A percentile compares a stretch with the other conserved stretches of the same genome.
phyloP scores from a whole-genome alignment of 2,888 invertebrate species.

The Ornithoptera priamus region DNA sequence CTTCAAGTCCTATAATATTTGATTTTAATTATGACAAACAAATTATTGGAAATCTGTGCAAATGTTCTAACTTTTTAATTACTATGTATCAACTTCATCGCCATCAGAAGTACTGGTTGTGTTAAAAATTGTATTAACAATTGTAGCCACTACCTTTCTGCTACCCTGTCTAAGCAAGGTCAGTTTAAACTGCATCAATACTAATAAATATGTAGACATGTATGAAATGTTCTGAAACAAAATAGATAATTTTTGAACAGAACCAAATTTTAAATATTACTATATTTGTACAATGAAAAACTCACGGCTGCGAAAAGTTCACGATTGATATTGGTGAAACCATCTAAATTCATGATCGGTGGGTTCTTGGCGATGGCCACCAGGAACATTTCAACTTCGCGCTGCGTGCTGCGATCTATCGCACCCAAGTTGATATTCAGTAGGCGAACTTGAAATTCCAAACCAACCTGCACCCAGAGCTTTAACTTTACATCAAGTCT shows the following conservation, averaged over 20 bases:
- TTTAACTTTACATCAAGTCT: constrained; percentile 28
- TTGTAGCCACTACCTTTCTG: constrained; percentile 52
- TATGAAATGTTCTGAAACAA: constrained; percentile 83
- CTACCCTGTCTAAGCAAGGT: constrained; percentile 80
- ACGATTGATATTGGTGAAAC: constrained; percentile 86
- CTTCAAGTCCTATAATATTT: no score
- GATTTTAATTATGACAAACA: no score
- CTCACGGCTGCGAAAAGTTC: constrained; percentile 84
- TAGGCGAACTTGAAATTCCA: constrained; percentile 82
- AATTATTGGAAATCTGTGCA: no score
- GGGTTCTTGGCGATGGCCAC: constrained; percentile 87
- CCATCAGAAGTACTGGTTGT: constrained; percentile 50
- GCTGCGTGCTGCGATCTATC: constrained; percentile 83
- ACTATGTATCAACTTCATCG: constrained; percentile 43
- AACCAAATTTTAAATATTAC: neutral
- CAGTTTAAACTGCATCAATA: constrained; percentile 86
- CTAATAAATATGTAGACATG: constrained; percentile 86
- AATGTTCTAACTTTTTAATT: neutral
- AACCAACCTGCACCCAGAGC: constrained; percentile 63
- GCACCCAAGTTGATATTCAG: constrained; percentile 84
- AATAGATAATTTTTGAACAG: neutral
- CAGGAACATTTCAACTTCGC: constrained; percentile 86
- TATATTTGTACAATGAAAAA: constrained; percentile 27
- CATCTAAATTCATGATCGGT: constrained; percentile 87
- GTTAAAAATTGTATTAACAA: constrained; percentile 57